These are phyloP conservation scores for Chrysocyon brachyurus DNA, from an alignment of 2,797 vertebrate species.

Conservation along the genomic window DNA sequence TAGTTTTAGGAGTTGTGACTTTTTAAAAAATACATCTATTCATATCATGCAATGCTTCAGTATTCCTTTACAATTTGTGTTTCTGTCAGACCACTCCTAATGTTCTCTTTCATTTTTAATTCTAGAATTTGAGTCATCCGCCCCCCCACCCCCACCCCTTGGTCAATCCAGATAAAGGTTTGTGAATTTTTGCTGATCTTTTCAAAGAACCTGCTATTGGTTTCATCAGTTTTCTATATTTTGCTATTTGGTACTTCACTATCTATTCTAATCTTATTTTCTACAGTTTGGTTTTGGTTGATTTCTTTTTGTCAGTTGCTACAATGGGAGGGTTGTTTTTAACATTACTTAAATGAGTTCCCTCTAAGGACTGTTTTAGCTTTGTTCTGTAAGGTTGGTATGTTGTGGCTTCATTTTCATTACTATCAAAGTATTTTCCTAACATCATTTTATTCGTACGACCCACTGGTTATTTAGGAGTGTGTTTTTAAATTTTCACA, in stretches of 20 bases:
- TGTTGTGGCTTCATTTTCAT: neutral
- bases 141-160: too few species aligned
- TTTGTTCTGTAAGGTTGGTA: neutral
- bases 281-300: neutral
- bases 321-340: neutral
- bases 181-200: neutral
- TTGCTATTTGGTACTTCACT: neutral
- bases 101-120: neutral
- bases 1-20: neutral
- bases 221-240: neutral
- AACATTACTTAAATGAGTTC: neutral
- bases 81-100: neutral
- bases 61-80: neutral
- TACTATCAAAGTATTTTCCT: neutral
- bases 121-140: neutral
- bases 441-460: neutral
- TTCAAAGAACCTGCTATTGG: neutral
- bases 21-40: neutral
- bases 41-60: neutral
- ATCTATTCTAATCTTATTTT: neutral
- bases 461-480: neutral
- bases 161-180: neutral
- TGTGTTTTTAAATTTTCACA: neutral
- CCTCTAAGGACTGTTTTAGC: neutral
- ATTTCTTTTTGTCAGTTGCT: neutral